Base-by-base conservation (phyloP, 2,113 vertebrate species). In the Bufo bufo region DNA sequence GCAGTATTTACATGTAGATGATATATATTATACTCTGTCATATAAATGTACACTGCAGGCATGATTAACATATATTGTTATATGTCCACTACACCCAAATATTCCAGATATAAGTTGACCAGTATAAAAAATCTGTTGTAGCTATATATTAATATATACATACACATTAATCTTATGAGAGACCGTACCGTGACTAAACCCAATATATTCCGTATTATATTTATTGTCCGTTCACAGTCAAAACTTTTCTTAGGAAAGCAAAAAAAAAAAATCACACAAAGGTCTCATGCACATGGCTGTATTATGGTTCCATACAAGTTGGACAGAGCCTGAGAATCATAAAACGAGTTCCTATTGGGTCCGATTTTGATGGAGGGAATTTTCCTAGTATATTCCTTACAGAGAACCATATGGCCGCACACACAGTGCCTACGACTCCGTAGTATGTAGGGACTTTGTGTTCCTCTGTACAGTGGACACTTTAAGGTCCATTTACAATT, bases 41-140 rank as follows among this genome's bases (percentile, higher is more conserved):
- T 50, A 90, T 85, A 85, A 61, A 85, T 85, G 33, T 77, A 50
- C 72, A 77, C 17, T 14, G 45, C n/a, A 77, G 71, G 71, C 71
- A 61, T 43, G 43, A 10, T 20, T 79, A 23, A 14, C 20, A 79
- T 0, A 7, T n/a, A 20, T 49, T 45, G 45, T 12, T 49, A 0
- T 47, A 52, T 52, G 19, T 79, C 50, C 20, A 79, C 5, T 79
- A 16, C 23, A 79, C 6, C n/a, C 13, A 72, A 47, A 47, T 74
- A 17, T 23, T 2, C 20, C 4, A 33, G 8, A 58, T 79, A 59
- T 58, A 59, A 8, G 23, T 19, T 79, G 77, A 16, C 8, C 11
- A 52, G 23, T 58, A 33, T 56, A 79, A 58, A 56, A 58, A 12
- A 33, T 23, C 8, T 79, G 33, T 33, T 33, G 23, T 13, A 33